Conservation (phyloP, 2,113 vertebrate genomes). For the Apteryx mantelli region DNA sequence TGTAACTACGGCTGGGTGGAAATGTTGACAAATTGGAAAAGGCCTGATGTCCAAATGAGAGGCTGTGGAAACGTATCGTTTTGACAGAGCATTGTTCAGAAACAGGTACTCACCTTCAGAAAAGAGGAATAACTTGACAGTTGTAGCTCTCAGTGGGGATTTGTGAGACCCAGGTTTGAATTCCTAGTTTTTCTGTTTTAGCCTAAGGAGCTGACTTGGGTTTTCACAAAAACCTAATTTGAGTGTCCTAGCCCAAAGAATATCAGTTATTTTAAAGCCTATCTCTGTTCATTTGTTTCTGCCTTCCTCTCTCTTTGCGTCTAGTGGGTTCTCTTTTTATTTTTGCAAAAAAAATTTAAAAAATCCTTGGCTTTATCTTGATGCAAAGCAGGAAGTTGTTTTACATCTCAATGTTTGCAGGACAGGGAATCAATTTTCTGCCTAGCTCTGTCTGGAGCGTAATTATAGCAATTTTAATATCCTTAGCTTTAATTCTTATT, state of each 20-base stretch:
- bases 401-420: not conserved
- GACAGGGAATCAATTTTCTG: slow-evolving; percentile 42
- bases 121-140: not conserved
- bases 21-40: slow-evolving; percentile 35
- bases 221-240: not conserved
- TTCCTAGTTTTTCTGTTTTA: not conserved
- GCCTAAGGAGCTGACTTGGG: not conserved
- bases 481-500: slow-evolving; percentile 21
- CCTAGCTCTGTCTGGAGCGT: not conserved
- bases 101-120: not conserved
- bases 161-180: not conserved
- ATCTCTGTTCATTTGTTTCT: not conserved
- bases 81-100: not conserved
- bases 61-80: not conserved
- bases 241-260: not conserved
- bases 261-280: not conserved
- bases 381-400: not conserved
- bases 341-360: too few relatives aligned
- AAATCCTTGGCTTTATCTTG: not conserved
- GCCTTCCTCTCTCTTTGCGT: not conserved
- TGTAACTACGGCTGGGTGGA: not conserved
- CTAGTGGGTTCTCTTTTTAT: not conserved
- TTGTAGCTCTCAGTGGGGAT: not conserved
- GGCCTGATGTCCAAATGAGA: not conserved
- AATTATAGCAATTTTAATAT: slow-evolving; percentile 40